Percentiles rank a stretch among this genome's conserved stretches.
phyloP scores from a whole-genome alignment of 1,140 invertebrate genomes.

The Ceratoteleas bidentatus region DNA sequence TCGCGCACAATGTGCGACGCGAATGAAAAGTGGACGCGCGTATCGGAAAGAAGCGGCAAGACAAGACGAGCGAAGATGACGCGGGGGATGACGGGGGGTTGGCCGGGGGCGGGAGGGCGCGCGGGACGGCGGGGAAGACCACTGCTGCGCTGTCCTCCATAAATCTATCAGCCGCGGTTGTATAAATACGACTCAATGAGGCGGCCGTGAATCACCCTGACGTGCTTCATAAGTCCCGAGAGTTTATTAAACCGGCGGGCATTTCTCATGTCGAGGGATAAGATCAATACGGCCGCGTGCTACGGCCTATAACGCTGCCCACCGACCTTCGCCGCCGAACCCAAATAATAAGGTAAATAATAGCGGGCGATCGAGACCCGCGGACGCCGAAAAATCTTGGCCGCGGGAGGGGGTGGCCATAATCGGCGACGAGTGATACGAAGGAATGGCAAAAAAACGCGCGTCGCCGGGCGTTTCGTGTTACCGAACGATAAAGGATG shows the following conservation, averaged over 20 bases:
- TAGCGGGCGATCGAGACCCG: conserved; percentile 69
- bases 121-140: conserved; percentile 69
- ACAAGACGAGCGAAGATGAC: conserved; percentile 64
- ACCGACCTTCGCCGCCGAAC: conserved; percentile 64
- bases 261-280: conserved; percentile 82
- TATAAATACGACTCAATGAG: conserved; percentile 82
- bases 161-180: conserved; percentile 82
- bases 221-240: conserved; percentile 82
- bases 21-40: conserved; percentile 47
- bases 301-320: conserved; percentile 67
- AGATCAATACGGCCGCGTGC: conserved; percentile 81
- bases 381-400: conserved; percentile 13
- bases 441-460: not conserved
- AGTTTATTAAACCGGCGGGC: conserved; percentile 82
- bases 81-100: conserved; percentile 59
- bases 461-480: conserved; percentile 27
- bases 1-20: conserved; percentile 37
- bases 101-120: conserved; percentile 27
- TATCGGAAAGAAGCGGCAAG: conserved; percentile 60
- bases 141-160: conserved; percentile 81
- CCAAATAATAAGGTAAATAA: conserved; percentile 75
- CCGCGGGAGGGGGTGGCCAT: no score
- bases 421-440: not conserved
- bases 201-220: conserved; percentile 82
- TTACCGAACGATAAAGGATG: conserved; percentile 52